A percentile compares a stretch with the other conserved stretches of the same genome.
phyloP scores from a whole-genome alignment of 2,113 vertebrate species.

The Delphinapterus leucas region DNA sequence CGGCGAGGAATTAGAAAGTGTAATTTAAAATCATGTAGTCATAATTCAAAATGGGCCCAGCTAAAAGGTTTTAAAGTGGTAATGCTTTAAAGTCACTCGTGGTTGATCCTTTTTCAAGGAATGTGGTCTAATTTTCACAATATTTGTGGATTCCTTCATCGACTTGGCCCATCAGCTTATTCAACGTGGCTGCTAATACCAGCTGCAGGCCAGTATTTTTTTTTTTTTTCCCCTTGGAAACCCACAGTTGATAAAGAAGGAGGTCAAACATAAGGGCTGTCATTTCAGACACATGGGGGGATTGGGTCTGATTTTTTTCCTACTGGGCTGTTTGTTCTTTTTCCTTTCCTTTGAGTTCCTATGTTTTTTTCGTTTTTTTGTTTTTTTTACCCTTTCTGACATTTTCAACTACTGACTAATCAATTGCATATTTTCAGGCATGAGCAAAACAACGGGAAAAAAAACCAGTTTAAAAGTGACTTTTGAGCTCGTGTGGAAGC shows the following conservation, averaged over 20 bases:
- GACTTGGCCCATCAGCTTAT: background rate
- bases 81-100: slow-evolving; percentile 60
- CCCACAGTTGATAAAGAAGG: background rate
- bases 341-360: background rate
- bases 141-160: background rate
- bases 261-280: rapidly evolving
- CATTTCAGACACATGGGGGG: background rate
- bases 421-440: slow-evolving; percentile 1
- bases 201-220: background rate
- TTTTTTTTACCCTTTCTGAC: background rate
- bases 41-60: slow-evolving; percentile 59
- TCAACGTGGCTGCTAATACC: background rate
- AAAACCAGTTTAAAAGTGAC: background rate
- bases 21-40: slow-evolving; percentile 59
- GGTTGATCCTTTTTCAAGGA: slow-evolving; percentile 49
- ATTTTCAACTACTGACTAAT: background rate
- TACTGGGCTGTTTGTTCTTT: background rate
- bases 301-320: background rate
- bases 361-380: background rate
- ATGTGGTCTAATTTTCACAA: background rate
- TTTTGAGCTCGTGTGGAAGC: background rate
- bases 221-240: background rate
- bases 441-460: background rate
- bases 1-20: slow-evolving; percentile 62
- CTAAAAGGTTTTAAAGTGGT: slow-evolving; percentile 69